Evolutionary conservation across 2,888 invertebrate genomes (phyloP).

Genomic region (Urechis unicinctus): DNA sequence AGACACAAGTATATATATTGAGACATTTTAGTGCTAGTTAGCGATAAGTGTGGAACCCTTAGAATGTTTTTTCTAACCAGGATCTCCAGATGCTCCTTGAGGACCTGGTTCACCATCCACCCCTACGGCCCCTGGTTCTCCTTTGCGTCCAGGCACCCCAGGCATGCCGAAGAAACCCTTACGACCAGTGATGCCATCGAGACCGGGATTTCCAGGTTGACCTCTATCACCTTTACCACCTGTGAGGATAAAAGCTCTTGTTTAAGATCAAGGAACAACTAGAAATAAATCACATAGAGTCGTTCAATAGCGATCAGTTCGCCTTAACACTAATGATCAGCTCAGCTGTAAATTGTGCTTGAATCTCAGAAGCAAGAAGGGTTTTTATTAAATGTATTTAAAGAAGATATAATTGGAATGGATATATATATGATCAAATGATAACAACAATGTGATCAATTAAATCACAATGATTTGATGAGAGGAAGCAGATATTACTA

Average conservation of each 20-base stretch:
- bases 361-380: no score
- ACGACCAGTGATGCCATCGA: conserved; percentile 4
- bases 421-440: no score
- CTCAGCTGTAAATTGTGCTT: not conserved
- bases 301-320: not conserved
- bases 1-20: no score
- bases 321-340: not conserved
- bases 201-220: conserved; percentile 10
- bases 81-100: conserved; percentile 8
- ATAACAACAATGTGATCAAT: no score
- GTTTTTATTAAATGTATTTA: no score
- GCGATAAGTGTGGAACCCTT: not conserved
- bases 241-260: no score
- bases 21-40: not conserved
- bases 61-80: no score
- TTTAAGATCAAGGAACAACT: no score
- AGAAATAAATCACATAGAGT: not conserved
- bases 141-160: conserved; percentile 10
- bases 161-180: conserved; percentile 3
- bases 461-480: no score
- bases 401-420: no score
- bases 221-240: no score
- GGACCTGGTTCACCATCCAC: conserved; percentile 8
- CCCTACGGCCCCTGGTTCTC: conserved; percentile 7
- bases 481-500: no score